A percentile compares a stretch with the other conserved stretches of the same genome.
phyloP scores from a whole-genome alignment of 2,113 vertebrate genomes.

The Murina feae region DNA sequence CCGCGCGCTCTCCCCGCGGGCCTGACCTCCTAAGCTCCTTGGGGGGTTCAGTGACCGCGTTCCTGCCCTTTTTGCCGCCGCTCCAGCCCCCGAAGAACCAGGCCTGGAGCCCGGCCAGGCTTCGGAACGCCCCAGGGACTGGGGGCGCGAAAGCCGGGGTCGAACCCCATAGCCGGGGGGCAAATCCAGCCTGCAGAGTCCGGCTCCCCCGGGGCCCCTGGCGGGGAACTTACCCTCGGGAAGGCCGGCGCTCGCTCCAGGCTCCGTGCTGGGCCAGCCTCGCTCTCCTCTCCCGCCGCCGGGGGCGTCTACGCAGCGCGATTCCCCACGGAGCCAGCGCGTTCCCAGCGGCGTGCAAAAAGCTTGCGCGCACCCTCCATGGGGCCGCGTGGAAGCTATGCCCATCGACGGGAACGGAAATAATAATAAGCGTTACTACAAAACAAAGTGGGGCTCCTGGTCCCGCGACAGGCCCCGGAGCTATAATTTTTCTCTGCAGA shows the following conservation, averaged over 20 bases:
- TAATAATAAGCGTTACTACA: not conserved
- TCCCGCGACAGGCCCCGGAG: not conserved
- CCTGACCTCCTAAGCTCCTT: constrained; percentile 49
- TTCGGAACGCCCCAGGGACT: not conserved
- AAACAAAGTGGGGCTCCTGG: not conserved
- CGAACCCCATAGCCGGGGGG: not conserved
- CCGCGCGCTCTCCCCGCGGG: constrained; percentile 37
- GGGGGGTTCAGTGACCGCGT: not conserved
- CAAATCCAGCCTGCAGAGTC: not conserved
- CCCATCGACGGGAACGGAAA: not conserved
- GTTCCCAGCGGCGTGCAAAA: not conserved
- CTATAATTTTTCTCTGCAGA: not conserved
- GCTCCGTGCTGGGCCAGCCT: not conserved
- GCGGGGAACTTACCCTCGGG: constrained; percentile 53
- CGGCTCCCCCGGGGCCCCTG: not conserved
- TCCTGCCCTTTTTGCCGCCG: not conserved
- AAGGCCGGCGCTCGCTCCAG: not conserved
- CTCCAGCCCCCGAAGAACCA: not conserved
- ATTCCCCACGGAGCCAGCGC: not conserved
- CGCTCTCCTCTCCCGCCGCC: not conserved
- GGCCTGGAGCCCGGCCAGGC: constrained; percentile 15
- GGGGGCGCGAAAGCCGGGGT: not conserved
- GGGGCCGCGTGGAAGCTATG: not conserved
- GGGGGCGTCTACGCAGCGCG: not conserved
- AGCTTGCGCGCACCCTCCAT: not conserved